Evolutionary conservation across 2,797 vertebrate genomes (phyloP).

Genomic region (Knipowitschia caucasica): DNA sequence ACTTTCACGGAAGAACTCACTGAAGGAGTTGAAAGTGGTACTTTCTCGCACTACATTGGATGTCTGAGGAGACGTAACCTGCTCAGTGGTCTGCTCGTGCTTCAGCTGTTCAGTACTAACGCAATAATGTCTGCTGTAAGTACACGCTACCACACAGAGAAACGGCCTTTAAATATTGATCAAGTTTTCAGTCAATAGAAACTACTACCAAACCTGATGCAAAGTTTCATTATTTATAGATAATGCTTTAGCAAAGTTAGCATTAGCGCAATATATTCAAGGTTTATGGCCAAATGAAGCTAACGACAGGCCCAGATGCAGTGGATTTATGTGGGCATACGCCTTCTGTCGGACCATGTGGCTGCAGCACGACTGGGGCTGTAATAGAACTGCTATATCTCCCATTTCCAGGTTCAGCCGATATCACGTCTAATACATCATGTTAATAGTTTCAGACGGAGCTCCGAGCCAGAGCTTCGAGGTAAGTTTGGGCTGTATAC

Average conservation of each 20-base stretch:
- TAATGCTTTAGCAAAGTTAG: slow-evolving; percentile 42
- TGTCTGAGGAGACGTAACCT: no score
- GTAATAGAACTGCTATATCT: slow-evolving; percentile 2
- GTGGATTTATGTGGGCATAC: slow-evolving; percentile 31
- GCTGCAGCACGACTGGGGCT: slow-evolving; percentile 4
- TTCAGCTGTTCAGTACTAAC: no score
- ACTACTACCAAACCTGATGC: slow-evolving; percentile 26
- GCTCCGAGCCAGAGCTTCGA: slow-evolving; percentile 4
- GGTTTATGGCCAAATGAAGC: slow-evolving; percentile 47
- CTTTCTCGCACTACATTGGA: no score
- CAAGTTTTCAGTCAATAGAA: slow-evolving; percentile 7
- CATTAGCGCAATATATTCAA: slow-evolving; percentile 55
- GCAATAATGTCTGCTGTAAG: no score
- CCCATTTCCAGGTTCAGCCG: neutral
- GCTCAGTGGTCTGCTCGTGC: no score
- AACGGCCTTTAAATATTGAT: slow-evolving; percentile 50
- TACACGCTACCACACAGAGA: slow-evolving; percentile 24
- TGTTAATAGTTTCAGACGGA: slow-evolving; percentile 1
- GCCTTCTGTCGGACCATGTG: slow-evolving; percentile 41
- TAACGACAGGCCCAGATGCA: slow-evolving; percentile 53
- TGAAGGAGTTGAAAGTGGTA: no score
- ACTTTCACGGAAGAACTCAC: no score
- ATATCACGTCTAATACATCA: slow-evolving; percentile 6
- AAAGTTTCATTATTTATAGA: slow-evolving; percentile 41
- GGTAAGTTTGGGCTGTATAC: slow-evolving; percentile 3